Evolutionary conservation across 2,113 vertebrate genomes (phyloP).

Genomic region (Micronycteris hirsuta): DNA sequence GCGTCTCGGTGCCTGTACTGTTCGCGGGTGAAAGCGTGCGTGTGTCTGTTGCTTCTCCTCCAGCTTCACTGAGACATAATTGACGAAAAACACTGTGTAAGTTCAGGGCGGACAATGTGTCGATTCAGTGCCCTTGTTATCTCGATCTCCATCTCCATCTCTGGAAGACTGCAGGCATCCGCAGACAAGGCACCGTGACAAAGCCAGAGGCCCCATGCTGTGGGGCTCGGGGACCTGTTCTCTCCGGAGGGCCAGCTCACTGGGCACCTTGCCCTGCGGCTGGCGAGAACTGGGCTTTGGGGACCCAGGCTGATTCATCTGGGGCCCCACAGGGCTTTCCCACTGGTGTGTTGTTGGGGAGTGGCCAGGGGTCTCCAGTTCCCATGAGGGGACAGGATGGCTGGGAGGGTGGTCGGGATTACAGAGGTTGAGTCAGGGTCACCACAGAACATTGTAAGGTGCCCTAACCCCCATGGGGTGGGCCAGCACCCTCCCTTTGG

Average conservation of each 20-base stretch:
- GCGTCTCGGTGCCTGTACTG: background rate
- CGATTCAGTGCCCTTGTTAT: no score
- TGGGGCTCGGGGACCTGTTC: background rate
- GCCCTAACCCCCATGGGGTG: background rate
- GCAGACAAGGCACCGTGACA: background rate
- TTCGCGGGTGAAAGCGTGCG: no score
- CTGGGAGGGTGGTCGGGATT: background rate
- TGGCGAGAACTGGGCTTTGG: background rate
- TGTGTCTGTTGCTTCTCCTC: no score
- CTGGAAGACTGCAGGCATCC: background rate
- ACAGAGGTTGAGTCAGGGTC: background rate
- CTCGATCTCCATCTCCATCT: background rate
- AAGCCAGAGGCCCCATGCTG: background rate
- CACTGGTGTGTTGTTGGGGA: background rate
- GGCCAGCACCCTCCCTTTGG: background rate
- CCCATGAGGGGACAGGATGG: background rate
- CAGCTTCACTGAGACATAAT: no score
- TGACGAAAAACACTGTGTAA: no score
- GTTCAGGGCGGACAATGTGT: no score
- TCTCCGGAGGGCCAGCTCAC: background rate
- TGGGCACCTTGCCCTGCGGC: background rate
- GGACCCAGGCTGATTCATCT: background rate
- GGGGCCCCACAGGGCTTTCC: no score
- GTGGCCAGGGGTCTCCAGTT: background rate
- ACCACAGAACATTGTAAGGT: background rate